These are phyloP conservation scores for Periophthalmodon schlosseri DNA, from an alignment of 2,113 vertebrate species.

Conservation along the genomic window DNA sequence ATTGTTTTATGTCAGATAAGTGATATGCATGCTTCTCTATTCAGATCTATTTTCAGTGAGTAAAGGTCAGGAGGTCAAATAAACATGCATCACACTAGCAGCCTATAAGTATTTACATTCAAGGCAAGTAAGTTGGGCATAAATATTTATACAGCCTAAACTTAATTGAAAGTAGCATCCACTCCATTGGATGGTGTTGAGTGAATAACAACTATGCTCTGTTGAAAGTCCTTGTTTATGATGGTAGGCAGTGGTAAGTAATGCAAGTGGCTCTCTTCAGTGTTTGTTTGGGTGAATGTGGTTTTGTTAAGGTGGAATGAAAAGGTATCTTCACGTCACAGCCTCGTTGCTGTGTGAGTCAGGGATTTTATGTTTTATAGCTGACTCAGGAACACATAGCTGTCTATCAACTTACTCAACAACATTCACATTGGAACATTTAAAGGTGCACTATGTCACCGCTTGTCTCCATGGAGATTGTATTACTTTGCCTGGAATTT, in stretches of 20 bases:
- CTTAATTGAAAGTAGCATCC: neutral
- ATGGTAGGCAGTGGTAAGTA: neutral
- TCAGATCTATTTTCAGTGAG: no score
- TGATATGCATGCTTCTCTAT: no score
- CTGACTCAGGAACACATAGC: neutral
- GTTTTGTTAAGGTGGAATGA: neutral
- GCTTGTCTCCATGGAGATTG: no score
- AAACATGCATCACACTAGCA: no score
- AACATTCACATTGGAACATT: neutral
- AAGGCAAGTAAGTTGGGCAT: no score
- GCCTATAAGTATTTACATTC: no score
- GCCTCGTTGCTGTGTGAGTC: neutral
- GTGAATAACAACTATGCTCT: neutral
- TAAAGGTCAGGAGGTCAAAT: no score
- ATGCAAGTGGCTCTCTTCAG: neutral
- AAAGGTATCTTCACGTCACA: neutral
- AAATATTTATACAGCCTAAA: neutral
- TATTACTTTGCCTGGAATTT: no score
- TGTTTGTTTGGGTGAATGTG: constrained; percentile 4
- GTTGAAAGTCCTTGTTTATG: neutral
- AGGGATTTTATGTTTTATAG: neutral
- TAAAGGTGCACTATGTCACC: neutral
- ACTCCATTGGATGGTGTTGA: neutral
- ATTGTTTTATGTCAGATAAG: neutral
- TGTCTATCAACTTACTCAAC: neutral